A percentile compares a stretch with the other conserved stretches of the same genome.
Evolutionary conservation across 2,797 vertebrate species (phyloP).

Genomic region (Pseudochaenichthys georgianus): DNA sequence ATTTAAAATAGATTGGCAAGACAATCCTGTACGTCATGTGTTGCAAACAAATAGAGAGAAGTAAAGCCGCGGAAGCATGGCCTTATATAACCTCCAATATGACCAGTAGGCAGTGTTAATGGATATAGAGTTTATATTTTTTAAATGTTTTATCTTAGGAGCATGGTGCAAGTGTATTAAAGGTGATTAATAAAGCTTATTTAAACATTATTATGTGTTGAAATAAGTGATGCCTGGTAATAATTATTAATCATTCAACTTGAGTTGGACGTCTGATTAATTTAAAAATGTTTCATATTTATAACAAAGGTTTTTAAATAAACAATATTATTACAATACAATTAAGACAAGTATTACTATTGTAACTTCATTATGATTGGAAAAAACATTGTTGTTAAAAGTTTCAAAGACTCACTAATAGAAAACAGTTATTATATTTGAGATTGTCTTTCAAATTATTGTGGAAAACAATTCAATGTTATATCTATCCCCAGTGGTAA

Average conservation of each 20-base stretch:
- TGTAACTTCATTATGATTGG: not conserved
- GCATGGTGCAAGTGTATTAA: not conserved
- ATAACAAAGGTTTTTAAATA: too few species aligned
- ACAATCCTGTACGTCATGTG: conserved; percentile 15
- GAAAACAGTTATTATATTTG: not conserved
- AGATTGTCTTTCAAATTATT: not conserved
- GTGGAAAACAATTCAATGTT: conserved; percentile 18
- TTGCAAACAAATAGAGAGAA: conserved; percentile 27
- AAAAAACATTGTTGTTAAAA: conserved; percentile 1
- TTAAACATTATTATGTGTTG: too few species aligned
- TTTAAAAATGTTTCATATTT: too few species aligned
- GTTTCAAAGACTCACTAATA: not conserved
- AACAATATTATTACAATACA: not conserved
- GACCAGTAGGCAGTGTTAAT: not conserved
- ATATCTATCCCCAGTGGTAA: not conserved
- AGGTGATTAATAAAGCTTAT: not conserved
- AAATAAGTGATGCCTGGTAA: not conserved
- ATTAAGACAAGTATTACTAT: not conserved
- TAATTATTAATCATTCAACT: not conserved
- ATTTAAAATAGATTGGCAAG: conserved; percentile 45
- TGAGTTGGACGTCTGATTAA: too few species aligned
- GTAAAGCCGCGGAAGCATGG: conserved; percentile 1
- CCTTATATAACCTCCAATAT: not conserved
- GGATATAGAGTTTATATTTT: not conserved
- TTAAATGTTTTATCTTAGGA: not conserved